phyloP scores from a whole-genome alignment of 1,140 invertebrate species.

The Andrena cerasifolii region DNA sequence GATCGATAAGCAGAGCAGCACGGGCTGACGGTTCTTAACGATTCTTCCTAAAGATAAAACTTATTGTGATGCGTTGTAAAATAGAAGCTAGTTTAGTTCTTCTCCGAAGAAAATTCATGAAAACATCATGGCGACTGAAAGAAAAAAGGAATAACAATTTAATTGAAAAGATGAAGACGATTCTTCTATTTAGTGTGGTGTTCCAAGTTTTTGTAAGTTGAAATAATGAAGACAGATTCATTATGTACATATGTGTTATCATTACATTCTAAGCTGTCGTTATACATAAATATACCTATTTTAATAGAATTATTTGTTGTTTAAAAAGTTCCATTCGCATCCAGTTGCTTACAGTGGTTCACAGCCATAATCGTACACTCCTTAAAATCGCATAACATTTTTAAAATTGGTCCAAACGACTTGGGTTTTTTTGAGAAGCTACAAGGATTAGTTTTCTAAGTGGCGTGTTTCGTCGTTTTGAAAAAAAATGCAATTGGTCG shows the following conservation, averaged over 20 bases:
- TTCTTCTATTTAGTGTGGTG: slow-evolving; percentile 14
- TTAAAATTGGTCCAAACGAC: too few species aligned
- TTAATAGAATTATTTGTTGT: slow-evolving; percentile 12
- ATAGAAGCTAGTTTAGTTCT: not conserved
- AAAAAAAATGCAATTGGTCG: too few species aligned
- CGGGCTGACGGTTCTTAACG: slow-evolving; percentile 33
- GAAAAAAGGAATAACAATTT: not conserved
- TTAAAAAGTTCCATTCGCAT: not conserved
- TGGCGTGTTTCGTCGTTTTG: too few species aligned
- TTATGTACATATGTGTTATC: slow-evolving; percentile 5
- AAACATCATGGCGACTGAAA: too few species aligned
- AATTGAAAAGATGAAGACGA: not conserved
- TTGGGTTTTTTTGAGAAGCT: too few species aligned
- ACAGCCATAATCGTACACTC: too few species aligned
- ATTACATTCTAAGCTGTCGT: slow-evolving; percentile 32
- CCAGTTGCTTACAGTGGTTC: too few species aligned
- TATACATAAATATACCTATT: slow-evolving; percentile 34
- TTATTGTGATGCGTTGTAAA: slow-evolving; percentile 4
- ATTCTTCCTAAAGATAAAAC: not conserved
- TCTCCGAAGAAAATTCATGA: too few species aligned
- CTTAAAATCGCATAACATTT: too few species aligned
- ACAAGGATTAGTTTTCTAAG: too few species aligned
- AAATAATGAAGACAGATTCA: not conserved
- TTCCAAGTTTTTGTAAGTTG: slow-evolving; percentile 13
- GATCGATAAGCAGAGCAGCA: slow-evolving; percentile 55